Percentiles rank a stretch among this genome's conserved stretches.
phyloP scores from a whole-genome alignment of 2,888 invertebrate genomes.

The Spisula subtruncata region DNA sequence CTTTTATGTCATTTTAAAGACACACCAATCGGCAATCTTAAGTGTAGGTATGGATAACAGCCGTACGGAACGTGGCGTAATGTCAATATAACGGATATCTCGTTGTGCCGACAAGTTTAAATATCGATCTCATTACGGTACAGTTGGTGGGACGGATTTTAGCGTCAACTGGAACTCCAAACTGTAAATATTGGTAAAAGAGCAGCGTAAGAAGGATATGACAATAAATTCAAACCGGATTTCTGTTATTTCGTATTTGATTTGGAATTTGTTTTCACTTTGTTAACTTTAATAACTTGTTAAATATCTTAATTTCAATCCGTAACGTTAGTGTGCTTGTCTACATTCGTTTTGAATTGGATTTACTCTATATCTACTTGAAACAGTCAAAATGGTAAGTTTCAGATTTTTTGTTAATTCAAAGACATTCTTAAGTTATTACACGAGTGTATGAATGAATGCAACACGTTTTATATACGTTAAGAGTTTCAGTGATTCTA shows the following conservation, averaged over 20 bases:
- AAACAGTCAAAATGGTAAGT: conserved; percentile 21
- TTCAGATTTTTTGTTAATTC: neutral
- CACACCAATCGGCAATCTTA: neutral
- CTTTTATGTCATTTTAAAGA: neutral
- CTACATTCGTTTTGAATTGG: neutral
- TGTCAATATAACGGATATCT: neutral
- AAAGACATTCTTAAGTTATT: too few species aligned
- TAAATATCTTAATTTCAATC: neutral
- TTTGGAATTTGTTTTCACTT: neutral
- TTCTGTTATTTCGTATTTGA: neutral
- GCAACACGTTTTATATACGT: too few species aligned
- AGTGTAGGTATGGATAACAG: neutral
- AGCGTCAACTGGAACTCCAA: neutral
- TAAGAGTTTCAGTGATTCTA: too few species aligned
- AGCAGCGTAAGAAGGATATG: neutral
- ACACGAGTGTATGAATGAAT: neutral
- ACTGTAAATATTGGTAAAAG: conserved; percentile 13
- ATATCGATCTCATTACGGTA: conserved; percentile 10
- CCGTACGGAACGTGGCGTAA: neutral
- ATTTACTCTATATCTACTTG: neutral
- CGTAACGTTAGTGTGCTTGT: neutral
- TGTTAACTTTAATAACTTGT: neutral
- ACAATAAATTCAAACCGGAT: neutral
- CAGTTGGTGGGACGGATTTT: conserved; percentile 19
- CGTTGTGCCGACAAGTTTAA: neutral